These are phyloP conservation scores for Sceloporus undulatus DNA, from an alignment of 2,113 vertebrate genomes.

Conservation along the genomic window DNA sequence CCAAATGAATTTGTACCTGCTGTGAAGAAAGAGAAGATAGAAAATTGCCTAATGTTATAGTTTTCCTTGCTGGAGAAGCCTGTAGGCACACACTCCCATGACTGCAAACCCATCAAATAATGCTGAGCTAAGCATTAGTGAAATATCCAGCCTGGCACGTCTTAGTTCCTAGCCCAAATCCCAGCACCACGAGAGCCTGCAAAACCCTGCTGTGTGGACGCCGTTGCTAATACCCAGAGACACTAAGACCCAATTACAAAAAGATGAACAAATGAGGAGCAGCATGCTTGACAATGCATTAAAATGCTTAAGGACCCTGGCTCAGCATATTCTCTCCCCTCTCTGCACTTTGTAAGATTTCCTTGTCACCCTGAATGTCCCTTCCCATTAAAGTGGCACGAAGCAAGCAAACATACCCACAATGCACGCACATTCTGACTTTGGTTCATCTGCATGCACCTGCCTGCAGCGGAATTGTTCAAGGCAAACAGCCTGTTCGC, in stretches of 20 bases:
- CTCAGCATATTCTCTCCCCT: not conserved
- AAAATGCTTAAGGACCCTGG: not conserved
- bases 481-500: not conserved
- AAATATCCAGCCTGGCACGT: not conserved
- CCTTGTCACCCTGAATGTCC: not conserved
- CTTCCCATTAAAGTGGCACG: rapidly evolving
- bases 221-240: not conserved
- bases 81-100: not conserved
- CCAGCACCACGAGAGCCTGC: not conserved
- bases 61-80: not conserved
- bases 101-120: not conserved
- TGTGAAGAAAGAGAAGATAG: not conserved
- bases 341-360: not conserved
- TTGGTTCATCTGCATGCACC: not conserved
- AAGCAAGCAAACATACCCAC: not conserved
- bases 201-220: not conserved
- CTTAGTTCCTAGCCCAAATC: not conserved
- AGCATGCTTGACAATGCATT: not conserved
- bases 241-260: not conserved
- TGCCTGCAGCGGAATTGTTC: not conserved
- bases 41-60: no score
- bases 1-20: not conserved
- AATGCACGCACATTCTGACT: not conserved
- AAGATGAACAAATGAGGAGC: not conserved
- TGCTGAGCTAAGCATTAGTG: not conserved